Evolutionary conservation across 2,888 invertebrate species (phyloP), one percentile per base, ranked within the genome.

Genomic region (Agrilus cyanescens): DNA sequence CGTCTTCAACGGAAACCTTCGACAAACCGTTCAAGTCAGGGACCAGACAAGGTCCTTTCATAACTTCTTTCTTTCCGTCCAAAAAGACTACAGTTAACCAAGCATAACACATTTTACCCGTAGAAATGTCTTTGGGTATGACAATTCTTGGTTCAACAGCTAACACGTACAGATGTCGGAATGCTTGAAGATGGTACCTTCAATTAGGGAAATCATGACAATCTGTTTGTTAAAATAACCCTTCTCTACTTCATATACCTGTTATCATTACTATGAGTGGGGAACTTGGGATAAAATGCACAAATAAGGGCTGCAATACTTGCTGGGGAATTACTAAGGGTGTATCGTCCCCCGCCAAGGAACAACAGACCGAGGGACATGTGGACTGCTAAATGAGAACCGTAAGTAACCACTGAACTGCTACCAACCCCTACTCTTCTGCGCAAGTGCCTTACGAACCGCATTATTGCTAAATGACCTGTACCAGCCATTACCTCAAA

Each of bases 241-340:
- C n/a, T 37, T 7, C 18, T 7, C 29, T 12, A 12, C 1, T 38
- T 30, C 8, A 4, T 6, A 40, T 56, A 88, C 86, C 94, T 82
- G 64, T 97, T 97, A 57, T 98, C 97, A 59, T 89, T 90, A 57
- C 93, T 91, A 60, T 94, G 93, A 1, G 86, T 90, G 13, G 96
- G 95, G 67, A 93, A 96, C 63, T 95, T 93, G 1, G 98, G 98
- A 67, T 93, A 98, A 63, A 96, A 85, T 0, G 97, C 87, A 54
- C 90, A 88, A 33, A 98, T 71, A 46, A 97, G 68, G 0, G 93
- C 89, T 0, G 94, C 96, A 7, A 97, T 78, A 0, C 93, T 82
- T 30, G 80, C 77, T 2, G 90, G 85, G 2, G 85, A 78, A 40
- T 90, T 85, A 12, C 84, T 78, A 20, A 91, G 71, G 1, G 88